Conservation (phyloP, 2,113 vertebrate species). For the Antechinus flavipes region DNA sequence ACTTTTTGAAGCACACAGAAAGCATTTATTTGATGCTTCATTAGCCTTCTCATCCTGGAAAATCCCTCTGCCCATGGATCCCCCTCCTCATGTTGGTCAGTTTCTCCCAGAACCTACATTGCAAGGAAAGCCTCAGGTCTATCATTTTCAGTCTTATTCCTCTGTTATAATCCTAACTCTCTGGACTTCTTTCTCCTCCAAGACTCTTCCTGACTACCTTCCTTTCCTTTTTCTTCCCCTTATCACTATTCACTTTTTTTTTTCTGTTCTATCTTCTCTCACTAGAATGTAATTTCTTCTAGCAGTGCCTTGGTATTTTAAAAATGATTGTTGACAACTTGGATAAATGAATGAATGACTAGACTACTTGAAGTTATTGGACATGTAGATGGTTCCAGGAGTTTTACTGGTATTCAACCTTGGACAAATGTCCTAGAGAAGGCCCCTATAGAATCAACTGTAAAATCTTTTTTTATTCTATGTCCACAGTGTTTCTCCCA, state of each 20-base stretch:
- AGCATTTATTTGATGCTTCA: neutral
- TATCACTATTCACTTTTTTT: neutral
- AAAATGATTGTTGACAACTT: neutral
- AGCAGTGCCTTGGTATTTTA: neutral
- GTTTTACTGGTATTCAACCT: neutral
- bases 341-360: neutral
- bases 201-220: neutral
- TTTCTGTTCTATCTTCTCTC: neutral
- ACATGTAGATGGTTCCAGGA: rapidly evolving
- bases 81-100: neutral
- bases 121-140: neutral
- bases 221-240: neutral
- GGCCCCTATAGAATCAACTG: neutral
- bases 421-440: neutral
- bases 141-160: neutral
- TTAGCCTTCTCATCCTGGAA: neutral
- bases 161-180: neutral
- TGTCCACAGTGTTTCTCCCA: neutral
- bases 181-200: neutral
- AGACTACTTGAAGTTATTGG: rapidly evolving
- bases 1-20: rapidly evolving
- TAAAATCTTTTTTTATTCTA: neutral
- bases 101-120: neutral
- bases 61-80: neutral
- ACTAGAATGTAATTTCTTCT: neutral